These are phyloP conservation scores for Tichodroma muraria DNA, from an alignment of 2,113 vertebrate genomes.

Conservation along the genomic window DNA sequence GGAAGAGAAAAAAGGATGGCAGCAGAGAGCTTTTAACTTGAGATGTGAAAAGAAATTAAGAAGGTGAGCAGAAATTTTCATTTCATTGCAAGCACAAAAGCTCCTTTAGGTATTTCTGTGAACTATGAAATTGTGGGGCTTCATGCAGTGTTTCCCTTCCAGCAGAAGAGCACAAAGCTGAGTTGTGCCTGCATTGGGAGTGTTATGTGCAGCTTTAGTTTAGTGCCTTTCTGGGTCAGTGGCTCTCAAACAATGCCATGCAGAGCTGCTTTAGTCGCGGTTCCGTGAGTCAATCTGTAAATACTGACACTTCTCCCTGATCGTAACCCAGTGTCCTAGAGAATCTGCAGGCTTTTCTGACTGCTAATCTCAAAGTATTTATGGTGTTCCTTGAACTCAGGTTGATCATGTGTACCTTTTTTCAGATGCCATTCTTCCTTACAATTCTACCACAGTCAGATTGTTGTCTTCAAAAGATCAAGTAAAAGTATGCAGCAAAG, in stretches of 20 bases:
- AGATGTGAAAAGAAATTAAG: not conserved
- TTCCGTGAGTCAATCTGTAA: not conserved
- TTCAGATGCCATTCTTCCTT: not conserved
- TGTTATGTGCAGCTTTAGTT: not conserved
- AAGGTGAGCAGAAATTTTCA: not conserved
- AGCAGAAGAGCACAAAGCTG: not conserved
- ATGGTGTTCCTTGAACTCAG: not conserved
- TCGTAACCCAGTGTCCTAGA: not conserved
- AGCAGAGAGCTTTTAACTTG: not conserved
- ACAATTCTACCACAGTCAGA: not conserved
- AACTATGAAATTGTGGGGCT: not conserved
- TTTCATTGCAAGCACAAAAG: not conserved
- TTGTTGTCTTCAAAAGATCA: not conserved
- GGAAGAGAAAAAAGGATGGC: not conserved
- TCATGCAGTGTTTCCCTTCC: not conserved
- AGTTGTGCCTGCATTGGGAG: not conserved
- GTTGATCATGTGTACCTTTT: not conserved
- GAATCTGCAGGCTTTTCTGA: not conserved
- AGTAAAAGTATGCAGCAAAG: not conserved
- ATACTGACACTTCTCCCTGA: not conserved
- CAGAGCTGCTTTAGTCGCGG: not conserved
- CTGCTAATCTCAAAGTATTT: not conserved
- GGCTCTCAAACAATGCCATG: not conserved
- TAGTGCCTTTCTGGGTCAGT: slow-evolving; percentile 15
- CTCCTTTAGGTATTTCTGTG: not conserved